Base-by-base conservation (phyloP, 2,113 vertebrate genomes). In the Vombatus ursinus region DNA sequence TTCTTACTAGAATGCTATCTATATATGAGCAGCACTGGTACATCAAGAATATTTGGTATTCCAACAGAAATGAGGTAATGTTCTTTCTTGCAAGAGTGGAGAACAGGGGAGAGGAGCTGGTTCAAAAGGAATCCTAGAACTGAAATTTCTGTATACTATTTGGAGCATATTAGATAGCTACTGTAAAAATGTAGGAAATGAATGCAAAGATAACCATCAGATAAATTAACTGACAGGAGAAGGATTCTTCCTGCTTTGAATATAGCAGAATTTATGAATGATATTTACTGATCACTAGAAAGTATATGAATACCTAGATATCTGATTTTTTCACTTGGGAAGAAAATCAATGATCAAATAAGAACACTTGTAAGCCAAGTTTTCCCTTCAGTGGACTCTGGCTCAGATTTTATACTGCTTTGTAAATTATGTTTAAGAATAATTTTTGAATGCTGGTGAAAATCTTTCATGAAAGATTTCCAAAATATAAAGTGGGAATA, bases 1-100 rank as follows among this genome's bases (percentile, higher is more conserved):
- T 96, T 96, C 97, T 96, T 97, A 96, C 92, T 95, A 93, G 89
- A 50, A 22, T 51, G 95, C 97, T 94, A 37, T 95, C 97, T 94
- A n/a, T 95, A 8, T 68, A 61, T 0, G 28, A 52, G 37, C 54
- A 92, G 16, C 95, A 92, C 52, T 50, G 9, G 57, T 93, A 51
- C 51, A 90, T 96, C 92, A 96, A 49, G 51, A 93, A 95, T 95
- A 95, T 93, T 96, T 90, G 77, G 50, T 24, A 92, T 97, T 96
- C 23, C 50, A 92, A 53, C 96, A 96, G 90, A 52, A 96, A 57
- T 95, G 24, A 90, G 68, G 92, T 94, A 49, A 19, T 9, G 48
- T 92, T 93, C 52, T 61, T 94, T 95, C 26, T 84, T 96, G 8
- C 49, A 25, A 0, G 0, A 1, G 3, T 26, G 93, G 31, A 90